Evolutionary conservation across 2,797 vertebrate genomes (phyloP), one percentile per base, ranked within the genome.

Genomic region (Acropternis orthonyx): DNA sequence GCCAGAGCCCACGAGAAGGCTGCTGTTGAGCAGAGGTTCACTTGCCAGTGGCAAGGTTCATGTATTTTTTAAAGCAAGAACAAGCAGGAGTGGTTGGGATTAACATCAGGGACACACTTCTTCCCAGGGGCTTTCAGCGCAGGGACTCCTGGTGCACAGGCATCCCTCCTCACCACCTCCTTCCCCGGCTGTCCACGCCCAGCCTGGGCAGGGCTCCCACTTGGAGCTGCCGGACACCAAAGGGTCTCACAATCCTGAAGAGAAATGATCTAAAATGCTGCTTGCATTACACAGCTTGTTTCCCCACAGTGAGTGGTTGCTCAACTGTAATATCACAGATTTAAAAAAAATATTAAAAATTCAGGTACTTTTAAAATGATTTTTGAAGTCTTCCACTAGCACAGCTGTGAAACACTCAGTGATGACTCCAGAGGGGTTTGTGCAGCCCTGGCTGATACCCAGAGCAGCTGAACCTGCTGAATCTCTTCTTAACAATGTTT

Each of bases 61-160:
- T 0, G 0, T 15, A 11, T 1, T 0, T 41, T 82, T 65, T 46
- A 26, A 48, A 81, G n/a, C 0, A 2, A 12, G n/a, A 80, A n/a
- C 16, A 39, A 46, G 65, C n/a, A 39, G 10, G 44, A 20, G 30
- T 2, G 10, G 4, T 26, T 2, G 8, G 59, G 32, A 26, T 3
- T 4, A 77, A 30, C 0, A 5, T 32, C 56, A 59, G 19, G 17
- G n/a, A 58, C 39, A 19, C 0, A 0, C 10, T 46, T 49, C 43
- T 43, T 48, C 39, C 13, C 9, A 66, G 23, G 1, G 15, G 10
- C 21, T 39, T 43, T 7, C 2, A 2, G 26, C 1, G 17, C 44
- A 20, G 20, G 12, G 9, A 3, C 8, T 11, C 34, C 3, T 1
- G 18, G n/a, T 1, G 0, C 7, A 0, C 3, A 1, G 13, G 10